These are phyloP conservation scores for Lasioglossum vierecki DNA, from an alignment of 2,888 invertebrate species.

Conservation along the genomic window DNA sequence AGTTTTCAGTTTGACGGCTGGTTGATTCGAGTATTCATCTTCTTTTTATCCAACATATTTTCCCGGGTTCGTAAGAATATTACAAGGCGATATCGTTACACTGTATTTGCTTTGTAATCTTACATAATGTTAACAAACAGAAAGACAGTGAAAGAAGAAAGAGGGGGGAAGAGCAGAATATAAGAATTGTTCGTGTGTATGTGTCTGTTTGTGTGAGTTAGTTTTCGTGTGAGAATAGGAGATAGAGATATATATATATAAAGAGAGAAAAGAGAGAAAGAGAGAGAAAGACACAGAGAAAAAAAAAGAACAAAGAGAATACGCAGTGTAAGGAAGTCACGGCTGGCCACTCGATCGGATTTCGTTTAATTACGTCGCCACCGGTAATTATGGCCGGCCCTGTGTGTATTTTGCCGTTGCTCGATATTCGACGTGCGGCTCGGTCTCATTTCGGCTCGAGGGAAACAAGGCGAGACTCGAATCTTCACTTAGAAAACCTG, in stretches of 20 bases:
- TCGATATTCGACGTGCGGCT: slow-evolving; percentile 75
- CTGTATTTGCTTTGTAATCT: slow-evolving; percentile 52
- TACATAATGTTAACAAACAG: slow-evolving; percentile 52
- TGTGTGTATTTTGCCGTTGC: slow-evolving; percentile 60
- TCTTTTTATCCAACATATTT: slow-evolving; percentile 68
- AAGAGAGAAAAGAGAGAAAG: slow-evolving; percentile 36
- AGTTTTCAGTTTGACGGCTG: neutral
- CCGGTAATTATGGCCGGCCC: slow-evolving; percentile 34
- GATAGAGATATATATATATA: neutral
- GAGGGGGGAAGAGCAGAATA: slow-evolving; percentile 61
- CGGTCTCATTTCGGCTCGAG: slow-evolving; percentile 79
- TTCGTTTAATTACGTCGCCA: slow-evolving; percentile 48
- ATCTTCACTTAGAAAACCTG: slow-evolving; percentile 83
- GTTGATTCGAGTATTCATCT: neutral
- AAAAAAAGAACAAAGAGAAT: slow-evolving; percentile 64
- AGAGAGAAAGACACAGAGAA: neutral
- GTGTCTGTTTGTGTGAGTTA: neutral
- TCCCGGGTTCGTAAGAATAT: slow-evolving; percentile 25
- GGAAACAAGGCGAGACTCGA: slow-evolving; percentile 80
- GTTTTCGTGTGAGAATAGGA: neutral
- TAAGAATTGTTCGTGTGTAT: neutral
- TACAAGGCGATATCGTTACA: slow-evolving; percentile 54
- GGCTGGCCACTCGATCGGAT: slow-evolving; percentile 68
- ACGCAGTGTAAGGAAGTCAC: slow-evolving; percentile 71
- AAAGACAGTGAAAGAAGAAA: neutral